These are phyloP conservation scores for Grapholita molesta DNA, from an alignment of 1,140 invertebrate species.

Conservation along the genomic window DNA sequence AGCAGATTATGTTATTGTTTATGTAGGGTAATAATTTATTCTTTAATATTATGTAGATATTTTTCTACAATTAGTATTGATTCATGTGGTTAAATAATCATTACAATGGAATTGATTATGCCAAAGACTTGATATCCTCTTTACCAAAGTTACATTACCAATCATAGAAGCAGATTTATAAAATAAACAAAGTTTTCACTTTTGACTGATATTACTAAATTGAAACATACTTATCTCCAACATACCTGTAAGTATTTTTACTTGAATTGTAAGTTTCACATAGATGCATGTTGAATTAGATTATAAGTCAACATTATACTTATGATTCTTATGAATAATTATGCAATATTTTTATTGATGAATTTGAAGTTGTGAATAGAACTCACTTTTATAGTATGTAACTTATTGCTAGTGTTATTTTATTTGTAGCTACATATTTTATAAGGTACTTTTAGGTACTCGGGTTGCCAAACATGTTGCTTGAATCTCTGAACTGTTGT, in stretches of 20 bases:
- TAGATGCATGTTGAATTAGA: not conserved
- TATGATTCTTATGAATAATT: not conserved
- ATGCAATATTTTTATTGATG: slow-evolving; percentile 16
- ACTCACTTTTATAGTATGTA: not conserved
- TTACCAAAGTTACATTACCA: slow-evolving; percentile 31
- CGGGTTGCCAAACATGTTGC: slow-evolving; percentile 69
- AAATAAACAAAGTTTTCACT: not conserved
- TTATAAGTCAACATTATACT: not conserved
- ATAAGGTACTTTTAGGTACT: slow-evolving; percentile 58
- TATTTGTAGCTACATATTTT: slow-evolving; percentile 36
- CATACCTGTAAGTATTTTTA: not conserved
- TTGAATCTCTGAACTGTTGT: slow-evolving; percentile 68
- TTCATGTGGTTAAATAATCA: slow-evolving; percentile 24
- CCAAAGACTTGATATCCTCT: slow-evolving; percentile 34
- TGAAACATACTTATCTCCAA: not conserved
- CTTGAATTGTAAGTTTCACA: not conserved
- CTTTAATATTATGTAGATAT: not conserved
- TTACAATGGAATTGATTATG: slow-evolving; percentile 32
- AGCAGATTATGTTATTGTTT: slow-evolving; percentile 11
- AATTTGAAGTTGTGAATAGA: slow-evolving; percentile 11
- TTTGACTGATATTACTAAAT: slow-evolving; percentile 10
- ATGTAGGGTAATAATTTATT: slow-evolving; percentile 8
- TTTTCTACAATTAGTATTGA: slow-evolving; percentile 2
- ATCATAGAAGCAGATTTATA: not conserved
- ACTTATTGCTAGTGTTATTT: slow-evolving; percentile 10